Evolutionary conservation across 2,797 vertebrate species (phyloP), one percentile per base, ranked within the genome.

Genomic region (Triplophysa bombifrons): DNA sequence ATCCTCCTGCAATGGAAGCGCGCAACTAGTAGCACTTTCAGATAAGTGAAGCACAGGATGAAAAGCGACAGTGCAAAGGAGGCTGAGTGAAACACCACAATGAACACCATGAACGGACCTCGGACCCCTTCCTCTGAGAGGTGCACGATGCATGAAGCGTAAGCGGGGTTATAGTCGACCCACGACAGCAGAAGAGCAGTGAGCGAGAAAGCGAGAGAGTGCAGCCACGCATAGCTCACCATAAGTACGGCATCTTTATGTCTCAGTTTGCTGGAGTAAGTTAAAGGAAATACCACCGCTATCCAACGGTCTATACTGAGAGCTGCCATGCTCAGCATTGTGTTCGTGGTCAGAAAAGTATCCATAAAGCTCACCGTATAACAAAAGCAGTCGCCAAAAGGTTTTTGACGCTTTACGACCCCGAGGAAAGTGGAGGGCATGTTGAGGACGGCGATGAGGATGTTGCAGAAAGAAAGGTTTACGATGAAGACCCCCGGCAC

Each of bases 291-390:
- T 53, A 93, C 92, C 75, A 94, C 92, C 0, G 93, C 93, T 25
- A 94, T 87, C 95, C 95, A 95, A 83, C 92, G 89, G 91, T 95
- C 93, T 78, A 94, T 90, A 86, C 95, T 92, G 53, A 95, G 93
- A 0, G 93, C 94, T 25, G 92, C 94, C 93, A 93, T 94, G 88
- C 90, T 95, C 86, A 94, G 70, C 93, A 94, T 94, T 0, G 92
- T 84, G 76, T 94, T 94, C 44, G 90, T 89, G 81, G 90, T 92
- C 87, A 94, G 86, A 41, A 95, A 95, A 84, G 94, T 94, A 90
- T 95, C 94, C 60, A 90, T 83, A 44, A 93, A 94, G 46, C 94
- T 91, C 6, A 91, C 84, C 0, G 84, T 91, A 34, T 86, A 90
- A 78, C 94, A 94, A 58, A 90, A 66, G 17, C 74, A 74, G 69